A percentile compares a stretch with the other conserved stretches of the same genome.
These are phyloP conservation scores for Allacma fusca DNA, from an alignment of 2,888 invertebrate species.

Conservation along the genomic window DNA sequence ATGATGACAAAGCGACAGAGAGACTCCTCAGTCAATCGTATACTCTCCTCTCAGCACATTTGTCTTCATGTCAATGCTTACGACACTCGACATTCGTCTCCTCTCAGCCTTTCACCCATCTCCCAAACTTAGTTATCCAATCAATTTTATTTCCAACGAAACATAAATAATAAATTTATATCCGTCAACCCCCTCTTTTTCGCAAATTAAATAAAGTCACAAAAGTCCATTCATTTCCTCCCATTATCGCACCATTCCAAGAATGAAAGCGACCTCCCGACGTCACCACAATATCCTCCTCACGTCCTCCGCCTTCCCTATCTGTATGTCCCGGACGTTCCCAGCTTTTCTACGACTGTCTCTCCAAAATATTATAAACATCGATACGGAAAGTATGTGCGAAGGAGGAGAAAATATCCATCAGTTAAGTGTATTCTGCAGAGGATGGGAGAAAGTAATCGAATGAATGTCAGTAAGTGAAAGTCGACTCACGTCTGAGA, in stretches of 20 bases:
- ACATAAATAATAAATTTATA: neutral
- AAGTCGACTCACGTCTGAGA: neutral
- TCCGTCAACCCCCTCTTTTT: too few relatives aligned
- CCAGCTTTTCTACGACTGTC: too few relatives aligned
- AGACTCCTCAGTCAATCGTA: neutral
- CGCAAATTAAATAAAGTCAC: too few relatives aligned
- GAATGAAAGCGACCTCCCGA: too few relatives aligned
- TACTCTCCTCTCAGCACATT: neutral
- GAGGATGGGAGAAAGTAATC: neutral
- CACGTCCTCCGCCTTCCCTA: too few relatives aligned
- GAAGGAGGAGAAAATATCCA: too few relatives aligned
- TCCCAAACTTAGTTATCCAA: conserved; percentile 21
- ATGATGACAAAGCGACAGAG: conserved; percentile 4
- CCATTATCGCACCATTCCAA: too few relatives aligned
- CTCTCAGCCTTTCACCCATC: conserved; percentile 4
- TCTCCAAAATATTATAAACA: too few relatives aligned
- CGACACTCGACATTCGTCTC: conserved; percentile 22
- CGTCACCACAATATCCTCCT: too few relatives aligned
- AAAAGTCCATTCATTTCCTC: too few relatives aligned
- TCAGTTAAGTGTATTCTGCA: neutral
- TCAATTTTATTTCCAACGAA: conserved; percentile 14
- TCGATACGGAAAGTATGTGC: too few relatives aligned
- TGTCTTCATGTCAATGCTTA: conserved; percentile 4
- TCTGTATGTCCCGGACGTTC: too few relatives aligned
- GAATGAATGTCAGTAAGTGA: neutral